Evolutionary conservation across 2,797 vertebrate species (phyloP), one percentile per base, ranked within the genome.

Genomic region (Nannoperca obscura): DNA sequence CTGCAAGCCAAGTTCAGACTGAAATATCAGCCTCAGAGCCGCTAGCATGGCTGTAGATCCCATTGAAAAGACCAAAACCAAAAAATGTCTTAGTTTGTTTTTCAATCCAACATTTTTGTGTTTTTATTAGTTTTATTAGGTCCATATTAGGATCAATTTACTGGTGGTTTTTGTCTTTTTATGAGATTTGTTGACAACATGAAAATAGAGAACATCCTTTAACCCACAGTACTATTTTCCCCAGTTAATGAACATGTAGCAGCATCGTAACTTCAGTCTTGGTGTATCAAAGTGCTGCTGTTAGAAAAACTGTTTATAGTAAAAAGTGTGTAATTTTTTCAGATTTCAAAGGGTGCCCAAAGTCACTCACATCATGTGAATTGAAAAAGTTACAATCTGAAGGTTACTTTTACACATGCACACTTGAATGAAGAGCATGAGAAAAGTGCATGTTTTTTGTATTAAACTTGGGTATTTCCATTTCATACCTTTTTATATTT

Each of bases 1-100:
- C 97, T 98, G 81, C 60, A 82, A 54, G 24, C 24, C 24, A 27
- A 27, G 24, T 27, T 27, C 24, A 27, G 24, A 27, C 24, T 27
- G 24, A 27, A 27, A 27, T 27, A 27, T 27, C 24, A 27, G 34
- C 34, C 14, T 19, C n/a, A 38, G 15, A 13, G 17, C 32, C 22
- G 12, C 11, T 40, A 47, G 22, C 27, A 17, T 10, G 1, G 20
- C 30, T 74, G 5, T 7, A n/a, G 17, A 38, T 38, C 10, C 11
- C 38, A 40, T 40, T 15, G 2, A 44, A 44, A 44, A 44, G 17
- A 47, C 44, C 17, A 47, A 19, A 47, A 19, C 14, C 5, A 46
- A 44, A 46, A 44, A 44, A 44, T 15, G 14, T 44, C 42, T 32
- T 32, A 32, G 32, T 44, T 15, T 15, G 42, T 38, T 11, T 11